Evolutionary conservation across 2,888 invertebrate genomes (phyloP).

Genomic region (Clitarchus hookeri): DNA sequence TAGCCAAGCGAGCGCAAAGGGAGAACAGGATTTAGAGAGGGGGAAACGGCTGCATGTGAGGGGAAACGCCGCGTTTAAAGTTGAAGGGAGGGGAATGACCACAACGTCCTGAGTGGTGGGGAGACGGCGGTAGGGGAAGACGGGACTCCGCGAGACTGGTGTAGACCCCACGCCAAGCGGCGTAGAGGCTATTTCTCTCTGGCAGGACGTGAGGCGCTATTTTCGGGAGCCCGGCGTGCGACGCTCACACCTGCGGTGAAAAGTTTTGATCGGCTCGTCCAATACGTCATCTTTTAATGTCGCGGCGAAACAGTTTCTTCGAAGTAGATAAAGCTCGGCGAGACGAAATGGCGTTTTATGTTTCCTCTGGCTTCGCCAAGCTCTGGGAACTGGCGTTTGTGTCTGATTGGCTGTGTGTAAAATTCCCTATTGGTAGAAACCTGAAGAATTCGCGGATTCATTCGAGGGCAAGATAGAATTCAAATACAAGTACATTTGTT

Average conservation of each 20-base stretch:
- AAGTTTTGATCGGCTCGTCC: background rate
- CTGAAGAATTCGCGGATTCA: no score
- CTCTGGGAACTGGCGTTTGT: no score
- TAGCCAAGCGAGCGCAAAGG: constrained; percentile 20
- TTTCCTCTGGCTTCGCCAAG: no score
- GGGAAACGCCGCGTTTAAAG: background rate
- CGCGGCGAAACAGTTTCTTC: no score
- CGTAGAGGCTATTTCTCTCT: constrained; percentile 15
- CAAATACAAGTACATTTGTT: no score
- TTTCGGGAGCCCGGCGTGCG: constrained; percentile 16
- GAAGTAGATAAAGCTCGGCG: no score
- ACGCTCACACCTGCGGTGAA: background rate
- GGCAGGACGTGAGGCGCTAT: constrained; percentile 19
- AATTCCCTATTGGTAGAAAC: no score
- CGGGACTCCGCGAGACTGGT: background rate
- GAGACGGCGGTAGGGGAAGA: background rate
- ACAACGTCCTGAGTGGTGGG: background rate
- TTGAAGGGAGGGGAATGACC: background rate
- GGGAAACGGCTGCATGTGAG: background rate
- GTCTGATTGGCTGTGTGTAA: no score
- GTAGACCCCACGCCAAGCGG: constrained; percentile 20
- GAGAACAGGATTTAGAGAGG: background rate
- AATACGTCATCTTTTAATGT: no score
- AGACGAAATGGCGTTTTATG: no score
- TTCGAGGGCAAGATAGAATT: no score